Percentiles rank a stretch among this genome's conserved stretches.
phyloP scores from a whole-genome alignment of 2,888 invertebrate genomes.

The Limnephilus marmoratus region DNA sequence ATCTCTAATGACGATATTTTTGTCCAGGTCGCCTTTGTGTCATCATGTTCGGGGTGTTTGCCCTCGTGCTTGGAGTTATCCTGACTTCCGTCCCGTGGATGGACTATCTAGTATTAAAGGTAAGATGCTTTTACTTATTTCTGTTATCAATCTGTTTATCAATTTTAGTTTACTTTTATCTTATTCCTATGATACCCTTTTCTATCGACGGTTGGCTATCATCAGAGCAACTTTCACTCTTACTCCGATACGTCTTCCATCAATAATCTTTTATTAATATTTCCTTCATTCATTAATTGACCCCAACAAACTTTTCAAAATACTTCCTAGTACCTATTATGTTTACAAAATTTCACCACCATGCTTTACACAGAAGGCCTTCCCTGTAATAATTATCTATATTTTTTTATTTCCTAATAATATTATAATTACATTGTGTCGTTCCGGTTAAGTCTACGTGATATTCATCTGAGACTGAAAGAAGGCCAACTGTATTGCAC shows the following conservation, averaged over 20 bases:
- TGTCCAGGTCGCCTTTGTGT: constrained; percentile 89
- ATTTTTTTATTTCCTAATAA: background rate
- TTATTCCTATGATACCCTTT: too few species aligned
- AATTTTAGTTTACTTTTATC: background rate
- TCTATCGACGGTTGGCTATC: too few species aligned
- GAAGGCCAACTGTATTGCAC: background rate
- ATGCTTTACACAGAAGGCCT: background rate
- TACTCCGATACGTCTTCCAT: too few species aligned
- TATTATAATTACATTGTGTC: background rate
- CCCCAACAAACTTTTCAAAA: background rate
- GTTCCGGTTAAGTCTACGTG: background rate
- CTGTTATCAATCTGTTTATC: too few species aligned
- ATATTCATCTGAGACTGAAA: background rate
- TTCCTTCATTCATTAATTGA: too few species aligned
- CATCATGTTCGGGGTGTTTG: constrained; percentile 87
- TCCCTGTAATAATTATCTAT: background rate
- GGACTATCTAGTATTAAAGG: constrained; percentile 91
- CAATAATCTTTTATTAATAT: too few species aligned
- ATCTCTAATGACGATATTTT: constrained; percentile 66
- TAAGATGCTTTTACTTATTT: constrained; percentile 70
- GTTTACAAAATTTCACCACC: background rate
- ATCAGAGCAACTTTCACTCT: too few species aligned
- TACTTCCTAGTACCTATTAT: background rate
- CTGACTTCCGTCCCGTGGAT: constrained; percentile 92
- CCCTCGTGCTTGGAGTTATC: constrained; percentile 86